phyloP scores from a whole-genome alignment of 2,113 vertebrate genomes.

The Lipotes vexillifer region DNA sequence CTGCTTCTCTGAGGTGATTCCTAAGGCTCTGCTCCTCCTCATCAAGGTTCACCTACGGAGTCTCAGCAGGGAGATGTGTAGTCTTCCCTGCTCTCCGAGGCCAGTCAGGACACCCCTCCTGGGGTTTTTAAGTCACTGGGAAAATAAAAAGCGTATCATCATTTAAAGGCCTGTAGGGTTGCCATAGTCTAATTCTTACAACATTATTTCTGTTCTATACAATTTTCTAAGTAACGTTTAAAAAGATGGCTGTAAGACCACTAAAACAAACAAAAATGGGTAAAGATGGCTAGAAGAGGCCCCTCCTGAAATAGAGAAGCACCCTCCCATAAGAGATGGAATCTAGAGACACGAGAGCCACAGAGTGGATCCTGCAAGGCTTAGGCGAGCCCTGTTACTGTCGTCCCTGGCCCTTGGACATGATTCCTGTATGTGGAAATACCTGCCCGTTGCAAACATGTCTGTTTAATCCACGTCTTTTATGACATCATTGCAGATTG shows the following conservation, averaged over 20 bases:
- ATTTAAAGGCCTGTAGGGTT: not conserved
- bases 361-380: not conserved
- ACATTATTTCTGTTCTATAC: not conserved
- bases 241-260: not conserved
- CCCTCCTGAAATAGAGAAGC: not conserved
- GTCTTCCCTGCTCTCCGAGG: not conserved
- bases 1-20: not conserved
- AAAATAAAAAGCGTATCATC: not conserved
- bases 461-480: not conserved
- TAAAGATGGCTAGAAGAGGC: not conserved
- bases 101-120: not conserved
- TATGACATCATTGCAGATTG: not conserved
- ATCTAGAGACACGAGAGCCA: not conserved
- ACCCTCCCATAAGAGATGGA: not conserved
- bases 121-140: not conserved
- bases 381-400: not conserved
- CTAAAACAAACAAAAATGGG: not conserved
- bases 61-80: not conserved
- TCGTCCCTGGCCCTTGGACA: accelerated
- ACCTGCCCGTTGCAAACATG: not conserved
- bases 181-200: not conserved
- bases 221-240: not conserved
- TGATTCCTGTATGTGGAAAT: not conserved
- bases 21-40: not conserved
- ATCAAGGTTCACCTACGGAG: not conserved